Evolutionary conservation across 2,888 invertebrate genomes (phyloP).

Genomic region (Melangyna quadrimaculata): DNA sequence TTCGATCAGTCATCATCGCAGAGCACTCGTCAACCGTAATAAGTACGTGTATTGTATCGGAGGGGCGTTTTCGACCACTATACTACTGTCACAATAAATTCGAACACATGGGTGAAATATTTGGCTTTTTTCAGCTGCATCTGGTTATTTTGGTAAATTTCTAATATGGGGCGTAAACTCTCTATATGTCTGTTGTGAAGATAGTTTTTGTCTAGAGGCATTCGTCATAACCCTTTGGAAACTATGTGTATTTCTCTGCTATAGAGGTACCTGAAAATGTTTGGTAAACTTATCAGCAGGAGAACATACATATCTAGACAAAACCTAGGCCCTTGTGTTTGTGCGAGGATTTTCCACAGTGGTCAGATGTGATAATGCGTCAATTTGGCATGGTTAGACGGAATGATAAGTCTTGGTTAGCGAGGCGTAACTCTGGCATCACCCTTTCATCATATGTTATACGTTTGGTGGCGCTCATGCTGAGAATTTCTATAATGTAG

Average conservation of each 20-base stretch:
- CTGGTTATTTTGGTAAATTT: slow-evolving; percentile 63
- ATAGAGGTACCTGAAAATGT: slow-evolving; percentile 20
- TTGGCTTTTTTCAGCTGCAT: slow-evolving; percentile 43
- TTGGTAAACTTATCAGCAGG: slow-evolving; percentile 65
- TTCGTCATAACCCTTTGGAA: slow-evolving; percentile 40
- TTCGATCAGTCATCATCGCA: slow-evolving; percentile 49
- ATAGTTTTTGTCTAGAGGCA: neutral
- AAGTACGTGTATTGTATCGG: neutral
- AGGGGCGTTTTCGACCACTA: slow-evolving; percentile 58
- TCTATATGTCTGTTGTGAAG: slow-evolving; percentile 17
- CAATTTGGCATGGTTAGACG: slow-evolving; percentile 25
- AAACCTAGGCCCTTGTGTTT: neutral
- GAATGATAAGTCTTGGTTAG: neutral
- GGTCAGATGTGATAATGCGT: slow-evolving; percentile 61
- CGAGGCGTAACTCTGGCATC: slow-evolving; percentile 36
- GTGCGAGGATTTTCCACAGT: slow-evolving; percentile 62
- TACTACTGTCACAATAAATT: slow-evolving; percentile 54
- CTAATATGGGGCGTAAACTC: slow-evolving; percentile 60
- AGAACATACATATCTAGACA: neutral
- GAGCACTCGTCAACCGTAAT: slow-evolving; percentile 25
- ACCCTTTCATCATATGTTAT: slow-evolving; percentile 47
- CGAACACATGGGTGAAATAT: slow-evolving; percentile 39
- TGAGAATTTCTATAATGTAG: slow-evolving; percentile 43
- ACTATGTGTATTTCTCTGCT: neutral
- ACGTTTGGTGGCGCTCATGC: slow-evolving; percentile 45